Conservation (phyloP, 2,888 invertebrate species). For the Ochropacha duplaris region DNA sequence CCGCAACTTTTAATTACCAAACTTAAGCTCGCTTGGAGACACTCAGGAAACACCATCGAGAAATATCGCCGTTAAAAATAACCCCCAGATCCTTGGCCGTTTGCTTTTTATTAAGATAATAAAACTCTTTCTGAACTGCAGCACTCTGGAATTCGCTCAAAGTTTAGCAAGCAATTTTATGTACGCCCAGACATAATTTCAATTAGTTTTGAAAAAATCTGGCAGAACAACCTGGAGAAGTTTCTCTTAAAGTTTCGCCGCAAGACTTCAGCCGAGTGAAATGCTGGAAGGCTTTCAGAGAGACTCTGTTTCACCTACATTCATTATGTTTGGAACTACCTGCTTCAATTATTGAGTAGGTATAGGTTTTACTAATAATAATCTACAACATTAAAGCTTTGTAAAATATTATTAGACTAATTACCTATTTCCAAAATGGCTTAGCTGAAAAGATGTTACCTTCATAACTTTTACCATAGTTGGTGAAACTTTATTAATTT, state of each 20-base stretch:
- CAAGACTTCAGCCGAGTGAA: background rate
- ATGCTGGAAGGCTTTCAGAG: background rate
- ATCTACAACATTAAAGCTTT: background rate
- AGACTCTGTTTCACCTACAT: background rate
- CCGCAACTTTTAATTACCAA: constrained; percentile 73
- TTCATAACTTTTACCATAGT: background rate
- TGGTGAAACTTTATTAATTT: background rate
- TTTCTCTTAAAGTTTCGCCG: constrained; percentile 17
- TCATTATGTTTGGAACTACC: background rate
- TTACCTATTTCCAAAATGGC: background rate
- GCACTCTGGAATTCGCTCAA: constrained; percentile 41
- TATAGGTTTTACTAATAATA: background rate
- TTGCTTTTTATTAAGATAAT: constrained; percentile 57
- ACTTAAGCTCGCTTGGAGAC: constrained; percentile 57
- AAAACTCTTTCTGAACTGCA: constrained; percentile 45
- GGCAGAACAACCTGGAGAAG: constrained; percentile 16
- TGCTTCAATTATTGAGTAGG: background rate
- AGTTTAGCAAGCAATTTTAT: constrained; percentile 30
- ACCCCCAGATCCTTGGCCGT: constrained; percentile 29
- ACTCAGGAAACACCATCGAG: constrained; percentile 50
- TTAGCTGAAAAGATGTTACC: background rate
- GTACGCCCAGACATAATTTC: constrained; percentile 49
- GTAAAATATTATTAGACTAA: too few relatives aligned
- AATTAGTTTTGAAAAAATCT: constrained; percentile 44
- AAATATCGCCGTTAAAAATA: constrained; percentile 52